phyloP scores from a whole-genome alignment of 2,888 invertebrate species.

The Boloria selene region DNA sequence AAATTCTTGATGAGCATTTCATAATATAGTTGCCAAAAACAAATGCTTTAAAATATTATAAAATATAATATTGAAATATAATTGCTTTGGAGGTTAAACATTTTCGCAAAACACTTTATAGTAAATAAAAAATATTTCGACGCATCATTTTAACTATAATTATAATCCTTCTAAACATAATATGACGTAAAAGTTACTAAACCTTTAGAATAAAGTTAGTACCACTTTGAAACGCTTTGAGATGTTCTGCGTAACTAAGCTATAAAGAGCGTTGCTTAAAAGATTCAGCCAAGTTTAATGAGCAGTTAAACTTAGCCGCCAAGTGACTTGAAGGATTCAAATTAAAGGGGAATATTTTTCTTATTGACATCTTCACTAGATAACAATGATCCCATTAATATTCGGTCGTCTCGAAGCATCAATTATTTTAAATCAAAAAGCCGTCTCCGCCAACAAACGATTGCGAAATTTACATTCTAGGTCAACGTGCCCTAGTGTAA shows the following conservation, averaged over 20 bases:
- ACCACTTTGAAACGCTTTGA: conserved; percentile 38
- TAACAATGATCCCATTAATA: neutral
- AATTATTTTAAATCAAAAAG: conserved; percentile 55
- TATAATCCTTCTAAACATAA: conserved; percentile 10
- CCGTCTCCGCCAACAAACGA: conserved; percentile 41
- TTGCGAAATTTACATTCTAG: conserved; percentile 48
- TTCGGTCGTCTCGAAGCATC: conserved; percentile 44
- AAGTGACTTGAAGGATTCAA: conserved; percentile 29
- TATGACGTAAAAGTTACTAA: conserved; percentile 22
- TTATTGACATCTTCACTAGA: neutral
- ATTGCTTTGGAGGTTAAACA: no score
- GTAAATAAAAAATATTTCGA: no score
- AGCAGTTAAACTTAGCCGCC: conserved; percentile 42
- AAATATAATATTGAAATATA: no score
- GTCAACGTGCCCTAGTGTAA: conserved; percentile 48
- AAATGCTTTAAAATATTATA: no score
- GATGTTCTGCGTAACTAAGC: conserved; percentile 47
- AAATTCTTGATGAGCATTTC: no score
- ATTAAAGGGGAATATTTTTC: conserved; percentile 37
- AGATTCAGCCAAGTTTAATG: conserved; percentile 48
- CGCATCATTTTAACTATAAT: conserved; percentile 3
- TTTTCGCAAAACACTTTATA: no score
- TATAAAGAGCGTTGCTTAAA: conserved; percentile 44
- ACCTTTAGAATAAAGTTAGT: conserved; percentile 34
- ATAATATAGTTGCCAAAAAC: no score